Conservation (phyloP, 2,113 vertebrate genomes). For the Heptranchias perlo region DNA sequence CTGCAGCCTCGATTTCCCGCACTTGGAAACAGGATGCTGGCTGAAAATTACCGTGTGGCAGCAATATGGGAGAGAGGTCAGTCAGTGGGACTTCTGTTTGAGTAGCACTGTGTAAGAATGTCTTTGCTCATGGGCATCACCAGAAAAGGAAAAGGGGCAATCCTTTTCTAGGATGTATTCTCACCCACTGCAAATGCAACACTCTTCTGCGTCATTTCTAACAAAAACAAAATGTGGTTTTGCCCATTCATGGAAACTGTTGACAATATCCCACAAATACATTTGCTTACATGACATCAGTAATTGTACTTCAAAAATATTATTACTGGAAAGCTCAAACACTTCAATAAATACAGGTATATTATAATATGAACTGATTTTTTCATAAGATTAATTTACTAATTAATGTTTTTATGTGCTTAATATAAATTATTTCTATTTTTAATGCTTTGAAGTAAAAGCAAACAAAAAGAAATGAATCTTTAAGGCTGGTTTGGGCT, state of each 20-base stretch:
- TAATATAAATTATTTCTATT: neutral
- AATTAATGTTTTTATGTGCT: neutral
- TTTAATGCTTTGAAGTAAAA: neutral
- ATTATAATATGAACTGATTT: neutral
- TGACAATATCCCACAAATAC: neutral
- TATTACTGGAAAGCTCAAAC: neutral
- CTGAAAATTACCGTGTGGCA: slow-evolving; percentile 63
- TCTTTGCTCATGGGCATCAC: neutral
- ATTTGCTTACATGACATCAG: neutral
- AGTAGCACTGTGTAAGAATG: neutral
- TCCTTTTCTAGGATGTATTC: neutral
- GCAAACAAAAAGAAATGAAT: neutral
- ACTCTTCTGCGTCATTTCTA: neutral
- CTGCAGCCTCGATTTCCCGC: slow-evolving; percentile 61
- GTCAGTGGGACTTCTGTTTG: slow-evolving; percentile 35
- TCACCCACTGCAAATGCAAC: neutral
- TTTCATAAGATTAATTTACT: neutral
- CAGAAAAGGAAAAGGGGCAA: neutral
- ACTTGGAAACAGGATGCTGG: slow-evolving; percentile 61
- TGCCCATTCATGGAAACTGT: neutral
- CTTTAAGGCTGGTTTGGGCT: neutral
- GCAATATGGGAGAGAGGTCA: slow-evolving; percentile 79
- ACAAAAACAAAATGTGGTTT: neutral
- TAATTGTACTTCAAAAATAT: neutral
- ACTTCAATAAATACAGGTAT: neutral